Conservation (phyloP, 1,140 invertebrate genomes). For the Hyphantria cunea region DNA sequence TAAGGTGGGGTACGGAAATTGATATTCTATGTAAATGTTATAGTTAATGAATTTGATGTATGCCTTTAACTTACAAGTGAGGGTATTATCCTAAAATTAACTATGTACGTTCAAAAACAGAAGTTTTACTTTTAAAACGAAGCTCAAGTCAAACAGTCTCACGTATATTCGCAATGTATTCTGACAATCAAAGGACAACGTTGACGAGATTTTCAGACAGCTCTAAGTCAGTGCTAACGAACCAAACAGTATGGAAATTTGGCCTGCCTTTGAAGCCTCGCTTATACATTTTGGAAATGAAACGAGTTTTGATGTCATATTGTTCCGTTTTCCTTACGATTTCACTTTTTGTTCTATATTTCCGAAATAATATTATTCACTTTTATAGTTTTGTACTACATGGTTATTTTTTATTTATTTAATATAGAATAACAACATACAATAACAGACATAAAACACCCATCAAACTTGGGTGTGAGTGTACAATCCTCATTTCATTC, state of each 20-base stretch:
- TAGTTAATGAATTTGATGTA: background rate
- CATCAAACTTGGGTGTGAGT: too few species aligned
- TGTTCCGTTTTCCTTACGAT: conserved; percentile 15
- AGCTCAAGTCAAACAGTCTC: background rate
- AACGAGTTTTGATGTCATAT: conserved; percentile 17
- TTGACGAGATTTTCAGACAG: conserved; percentile 19
- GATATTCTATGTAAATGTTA: too few species aligned
- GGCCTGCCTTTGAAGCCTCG: conserved; percentile 20
- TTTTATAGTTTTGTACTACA: background rate
- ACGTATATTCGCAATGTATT: conserved; percentile 18
- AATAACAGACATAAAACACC: too few species aligned
- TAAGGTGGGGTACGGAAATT: too few species aligned
- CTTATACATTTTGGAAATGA: conserved; percentile 18
- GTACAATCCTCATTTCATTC: too few species aligned
- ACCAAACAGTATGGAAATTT: conserved; percentile 28
- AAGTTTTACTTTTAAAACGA: background rate
- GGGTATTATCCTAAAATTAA: background rate
- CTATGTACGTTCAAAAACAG: background rate
- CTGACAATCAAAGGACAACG: conserved; percentile 24
- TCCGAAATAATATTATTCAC: background rate
- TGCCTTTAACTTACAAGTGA: background rate
- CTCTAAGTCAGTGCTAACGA: conserved; percentile 23
- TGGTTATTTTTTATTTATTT: background rate
- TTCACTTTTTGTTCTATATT: background rate
- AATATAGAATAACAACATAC: too few species aligned